Evolutionary conservation across 35 echinoderm and acorn worm species (phyloP), one percentile per base, ranked within the genome.

Genomic region (Heliocidaris tuberculata): DNA sequence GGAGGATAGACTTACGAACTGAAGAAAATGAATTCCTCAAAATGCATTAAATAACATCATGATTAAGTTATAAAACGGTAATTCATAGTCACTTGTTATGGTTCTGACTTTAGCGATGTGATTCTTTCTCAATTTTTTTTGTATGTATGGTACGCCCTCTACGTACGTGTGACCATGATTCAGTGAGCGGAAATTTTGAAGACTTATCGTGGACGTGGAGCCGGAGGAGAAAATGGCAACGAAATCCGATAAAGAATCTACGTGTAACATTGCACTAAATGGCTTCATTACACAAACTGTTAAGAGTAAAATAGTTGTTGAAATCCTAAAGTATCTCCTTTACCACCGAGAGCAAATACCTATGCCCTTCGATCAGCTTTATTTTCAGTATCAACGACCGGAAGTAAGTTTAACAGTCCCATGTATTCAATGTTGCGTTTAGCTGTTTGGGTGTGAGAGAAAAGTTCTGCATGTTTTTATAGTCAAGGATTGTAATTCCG

Each of bases 281-380:
- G 91, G 91, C 29, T 93, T 93, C 30, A 42, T 93, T 11, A 93
- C 91, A 21, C 91, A 93, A 93, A 93, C 15, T 48, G 50, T 59
- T 13, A 93, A 93, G 27, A 93, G 86, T 86, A 92, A 49, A 42
- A 61, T 96, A 48, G 95, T 97, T 32, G 94, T 94, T 48, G 96
- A 97, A 21, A 93, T 97, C 1, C 32, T 97, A 13, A 97, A 97
- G 86, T 97, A 95, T 93, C 86, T 97, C 9, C 61, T 97, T 19
- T 97, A 95, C 78, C 96, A 97, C 85, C 93, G 96, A 78, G 93
- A 97, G 52, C 96, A 97, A 95, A 97, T 97, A 89, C 96, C 95
- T 24, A 56, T 97, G 60, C 96, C 96, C 47, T 97, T 65, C 90
- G 96, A 95, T 19, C 96, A 97, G 88, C 88, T 97, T 35, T 94